A percentile compares a stretch with the other conserved stretches of the same genome.
Evolutionary conservation across 2,797 vertebrate species (phyloP).

Genomic region (Gadopsis marmoratus): DNA sequence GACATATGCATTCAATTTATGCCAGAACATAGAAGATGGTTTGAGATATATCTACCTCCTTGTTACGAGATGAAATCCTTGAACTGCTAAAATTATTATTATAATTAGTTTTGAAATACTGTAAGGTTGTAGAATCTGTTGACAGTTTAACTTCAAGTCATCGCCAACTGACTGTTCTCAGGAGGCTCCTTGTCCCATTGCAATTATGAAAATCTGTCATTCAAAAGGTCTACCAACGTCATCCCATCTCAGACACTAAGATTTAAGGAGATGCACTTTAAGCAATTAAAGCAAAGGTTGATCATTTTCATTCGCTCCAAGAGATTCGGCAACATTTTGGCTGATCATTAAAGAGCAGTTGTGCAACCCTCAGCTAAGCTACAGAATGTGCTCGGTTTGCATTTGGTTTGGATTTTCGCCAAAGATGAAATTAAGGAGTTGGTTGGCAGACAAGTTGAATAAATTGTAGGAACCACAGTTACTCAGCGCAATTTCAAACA

Average conservation of each 20-base stretch:
- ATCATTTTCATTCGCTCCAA: neutral
- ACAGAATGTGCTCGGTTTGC: neutral
- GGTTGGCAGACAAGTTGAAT: neutral
- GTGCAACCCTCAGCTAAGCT: neutral
- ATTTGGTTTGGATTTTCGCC: constrained; percentile 16
- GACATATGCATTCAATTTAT: constrained; percentile 15
- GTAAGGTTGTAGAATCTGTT: neutral
- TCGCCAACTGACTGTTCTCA: neutral
- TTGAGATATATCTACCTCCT: neutral
- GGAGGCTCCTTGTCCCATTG: neutral
- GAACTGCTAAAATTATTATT: neutral
- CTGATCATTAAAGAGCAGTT: neutral
- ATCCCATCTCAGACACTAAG: neutral
- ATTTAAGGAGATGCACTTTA: neutral
- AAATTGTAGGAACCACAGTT: neutral
- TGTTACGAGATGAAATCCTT: neutral
- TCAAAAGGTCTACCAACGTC: neutral
- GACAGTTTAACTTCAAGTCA: neutral
- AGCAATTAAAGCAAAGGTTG: neutral
- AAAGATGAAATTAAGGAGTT: neutral
- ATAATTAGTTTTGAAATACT: too few species aligned
- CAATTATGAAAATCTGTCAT: neutral
- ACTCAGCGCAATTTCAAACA: neutral
- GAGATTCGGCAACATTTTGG: neutral
- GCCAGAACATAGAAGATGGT: neutral